Evolutionary conservation across 2,113 vertebrate genomes (phyloP), one percentile per base, ranked within the genome.

Genomic region (Bubalus kerabau): DNA sequence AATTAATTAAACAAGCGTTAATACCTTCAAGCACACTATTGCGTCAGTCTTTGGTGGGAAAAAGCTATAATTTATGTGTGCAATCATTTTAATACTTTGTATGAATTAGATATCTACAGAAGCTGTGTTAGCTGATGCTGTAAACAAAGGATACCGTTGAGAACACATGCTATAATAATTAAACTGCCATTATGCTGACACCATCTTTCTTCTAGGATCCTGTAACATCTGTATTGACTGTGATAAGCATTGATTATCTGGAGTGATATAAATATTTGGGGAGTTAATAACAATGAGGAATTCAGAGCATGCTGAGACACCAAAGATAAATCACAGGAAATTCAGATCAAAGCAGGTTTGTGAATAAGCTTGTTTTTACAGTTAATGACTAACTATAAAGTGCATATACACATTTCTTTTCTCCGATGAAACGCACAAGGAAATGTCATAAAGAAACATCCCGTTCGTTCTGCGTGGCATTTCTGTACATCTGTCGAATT

Each of bases 191-290:
- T 99, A 98, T 98, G 98, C 99, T 99, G 99, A 99, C 98, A 95
- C 93, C 87, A 96, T 97, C 93, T 98, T 99, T 98, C 98, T 99
- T 95, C 95, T 92, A 98, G 98, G 98, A 98, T 98, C 98, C 98
- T 87, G 88, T 98, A 98, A 98, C 46, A 1, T 98, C 99, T 99
- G 99, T 98, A 99, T 98, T 98, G 98, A 98, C 98, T 98, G 95
- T 97, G 98, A 99, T 99, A 98, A 99, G 98, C 98, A 99, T 98
- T 99, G 99, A 99, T 99, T 99, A 99, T 98, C 98, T 98, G 43
- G 43, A 97, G 93, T 9, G 98, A 99, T 98, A 98, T 99, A 98
- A 99, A 99, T 98, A 99, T 99, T 99, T 98, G 98, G 98, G 98
- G 94, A 98, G 97, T 97, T 98, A 98, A 98, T 98, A 98, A 98